Evolutionary conservation across 1,140 invertebrate genomes (phyloP), one percentile per base, ranked within the genome.

Genomic region (Bombus confusus): DNA sequence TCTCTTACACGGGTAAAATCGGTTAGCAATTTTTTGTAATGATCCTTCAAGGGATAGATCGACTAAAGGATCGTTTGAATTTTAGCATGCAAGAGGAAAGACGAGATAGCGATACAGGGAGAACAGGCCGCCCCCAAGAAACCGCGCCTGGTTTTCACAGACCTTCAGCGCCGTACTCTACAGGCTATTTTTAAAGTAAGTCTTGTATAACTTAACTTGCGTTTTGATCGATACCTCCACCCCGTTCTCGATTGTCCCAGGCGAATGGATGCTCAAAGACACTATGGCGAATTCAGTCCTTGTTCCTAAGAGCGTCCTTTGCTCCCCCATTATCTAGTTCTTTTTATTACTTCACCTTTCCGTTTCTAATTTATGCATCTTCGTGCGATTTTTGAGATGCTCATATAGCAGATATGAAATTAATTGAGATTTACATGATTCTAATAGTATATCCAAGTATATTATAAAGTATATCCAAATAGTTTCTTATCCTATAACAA

Each of bases 81-180:
- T 95, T 79, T 96, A 98, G 98, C 98, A 91, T 99, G 99, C 97
- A 99, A 99, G 96, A 97, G 99, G 96, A 99, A 99, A 98, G 99
- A 99, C 96, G 98, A 99, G 93, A 96, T 97, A 96, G 95, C 95
- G 96, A 96, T 88, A 95, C 96, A 97, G 94, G 95, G 96, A 95
- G 97, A 98, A 95, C 96, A 97, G 94, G 97, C 97, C 96, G 97
- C 98, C 90, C 98, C 98, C 95, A 99, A 99, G 97, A 99, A 99
- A 96, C 99, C 99, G 86, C 98, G 99, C 95, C 97, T 99, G 95
- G 99, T 99, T 96, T 99, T 99, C 97, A 99, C 99, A 94, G 99
- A 99, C 96, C 98, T 99, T 93, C 99, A 99, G 96, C 97, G 99
- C 94, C 98, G 99, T 96, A 99, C 99, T 95, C 97, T 99, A 95